Conservation (phyloP, 1,140 invertebrate species). For the Archivesica marissinica region DNA sequence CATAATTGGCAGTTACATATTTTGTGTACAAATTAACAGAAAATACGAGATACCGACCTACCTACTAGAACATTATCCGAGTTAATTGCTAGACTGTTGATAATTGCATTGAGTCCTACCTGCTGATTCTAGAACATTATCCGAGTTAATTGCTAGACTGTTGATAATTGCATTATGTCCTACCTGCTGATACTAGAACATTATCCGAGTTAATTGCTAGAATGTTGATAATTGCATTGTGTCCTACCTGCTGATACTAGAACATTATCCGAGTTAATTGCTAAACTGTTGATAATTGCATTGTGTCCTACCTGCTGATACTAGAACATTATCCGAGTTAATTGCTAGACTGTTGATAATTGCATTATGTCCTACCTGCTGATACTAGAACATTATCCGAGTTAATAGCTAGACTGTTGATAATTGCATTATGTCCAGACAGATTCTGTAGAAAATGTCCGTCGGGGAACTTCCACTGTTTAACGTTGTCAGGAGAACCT, state of each 20-base stretch:
- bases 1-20: too few relatives aligned
- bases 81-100: conserved; percentile 98
- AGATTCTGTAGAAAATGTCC: conserved; percentile 99
- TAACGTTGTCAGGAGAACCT: conserved; percentile 99
- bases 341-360: conserved; percentile 98
- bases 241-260: conserved; percentile 95
- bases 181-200: too few relatives aligned
- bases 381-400: conserved; percentile 97
- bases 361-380: conserved; percentile 91
- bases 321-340: conserved; percentile 96
- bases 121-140: too few relatives aligned
- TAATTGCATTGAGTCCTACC: conserved; percentile 99
- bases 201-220: too few relatives aligned
- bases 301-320: conserved; percentile 93
- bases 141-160: too few relatives aligned
- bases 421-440: conserved; percentile 98
- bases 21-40: too few relatives aligned
- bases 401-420: conserved; percentile 98
- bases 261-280: conserved; percentile 96
- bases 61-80: conserved; percentile 97
- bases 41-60: too few relatives aligned
- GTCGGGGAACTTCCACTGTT: conserved; percentile 99
- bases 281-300: conserved; percentile 98
- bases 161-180: too few relatives aligned
- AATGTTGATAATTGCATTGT: too few relatives aligned